Conservation (phyloP, 2,888 invertebrate species). For the Caenorhabditis doughertyi region DNA sequence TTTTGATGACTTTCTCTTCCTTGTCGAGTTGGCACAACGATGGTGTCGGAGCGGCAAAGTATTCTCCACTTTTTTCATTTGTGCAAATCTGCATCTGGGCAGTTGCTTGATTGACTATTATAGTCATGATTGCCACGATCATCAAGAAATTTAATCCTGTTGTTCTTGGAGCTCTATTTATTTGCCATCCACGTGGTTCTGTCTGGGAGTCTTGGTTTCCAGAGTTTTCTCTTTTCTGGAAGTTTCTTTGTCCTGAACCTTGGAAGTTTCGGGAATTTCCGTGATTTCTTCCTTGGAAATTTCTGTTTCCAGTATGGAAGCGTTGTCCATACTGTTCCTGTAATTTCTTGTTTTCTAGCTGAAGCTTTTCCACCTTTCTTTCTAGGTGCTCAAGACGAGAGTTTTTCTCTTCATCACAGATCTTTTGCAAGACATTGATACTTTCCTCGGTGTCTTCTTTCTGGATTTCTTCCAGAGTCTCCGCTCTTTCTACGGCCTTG, state of each 20-base stretch:
- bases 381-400: neutral
- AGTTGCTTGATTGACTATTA: neutral
- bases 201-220: too few relatives aligned
- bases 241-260: neutral
- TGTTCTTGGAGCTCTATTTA: neutral
- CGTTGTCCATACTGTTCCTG: neutral
- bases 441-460: neutral
- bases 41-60: neutral
- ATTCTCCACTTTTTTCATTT: conserved; percentile 11
- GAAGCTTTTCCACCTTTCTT: neutral
- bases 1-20: conserved; percentile 3
- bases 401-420: neutral
- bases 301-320: neutral
- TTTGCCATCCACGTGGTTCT: neutral
- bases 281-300: neutral
- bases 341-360: neutral
- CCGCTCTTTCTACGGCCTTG: neutral
- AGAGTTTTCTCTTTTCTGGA: neutral
- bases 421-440: neutral
- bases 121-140: neutral
- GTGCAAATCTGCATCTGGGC: conserved; percentile 9
- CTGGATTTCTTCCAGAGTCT: neutral
- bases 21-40: conserved; percentile 4
- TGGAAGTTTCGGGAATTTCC: neutral
- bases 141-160: conserved; percentile 10